Evolutionary conservation across 2,113 vertebrate species (phyloP).

Genomic region (Varanus komodoensis): DNA sequence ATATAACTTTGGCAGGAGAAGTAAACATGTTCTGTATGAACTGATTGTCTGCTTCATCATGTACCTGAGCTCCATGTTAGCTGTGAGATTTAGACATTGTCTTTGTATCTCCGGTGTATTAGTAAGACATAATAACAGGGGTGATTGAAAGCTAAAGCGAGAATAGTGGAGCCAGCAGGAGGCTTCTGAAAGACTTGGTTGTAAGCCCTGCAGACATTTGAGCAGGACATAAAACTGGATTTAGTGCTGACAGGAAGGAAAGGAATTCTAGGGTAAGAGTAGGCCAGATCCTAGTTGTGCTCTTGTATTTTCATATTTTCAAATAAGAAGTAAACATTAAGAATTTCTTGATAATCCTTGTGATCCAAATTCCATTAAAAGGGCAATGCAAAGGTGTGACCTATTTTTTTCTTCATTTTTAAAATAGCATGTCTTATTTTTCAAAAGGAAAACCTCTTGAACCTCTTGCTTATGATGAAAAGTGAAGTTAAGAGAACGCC

Average conservation of each 20-base stretch:
- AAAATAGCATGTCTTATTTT: constrained; percentile 23
- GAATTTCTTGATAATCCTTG: constrained; percentile 11
- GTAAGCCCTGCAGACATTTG: not conserved
- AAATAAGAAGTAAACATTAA: not conserved
- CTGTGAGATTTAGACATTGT: constrained; percentile 10
- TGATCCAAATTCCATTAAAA: not conserved
- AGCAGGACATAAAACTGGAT: not conserved
- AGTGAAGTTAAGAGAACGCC: constrained; percentile 25
- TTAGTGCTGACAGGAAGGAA: not conserved
- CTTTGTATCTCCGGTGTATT: accelerated
- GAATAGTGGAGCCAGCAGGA: not conserved
- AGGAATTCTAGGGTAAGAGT: not conserved
- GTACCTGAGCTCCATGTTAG: not conserved
- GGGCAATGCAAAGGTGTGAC: not conserved
- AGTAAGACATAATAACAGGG: not conserved
- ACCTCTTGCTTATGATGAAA: not conserved
- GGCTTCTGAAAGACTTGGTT: not conserved
- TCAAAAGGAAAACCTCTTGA: constrained; percentile 19
- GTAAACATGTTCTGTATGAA: constrained; percentile 15
- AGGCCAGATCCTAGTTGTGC: not conserved
- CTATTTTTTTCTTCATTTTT: not conserved
- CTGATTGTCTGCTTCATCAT: not conserved
- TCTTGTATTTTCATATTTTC: constrained; percentile 21
- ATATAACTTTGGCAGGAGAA: constrained; percentile 16
- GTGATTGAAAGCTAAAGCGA: not conserved